These are phyloP conservation scores for Vidua macroura DNA, from an alignment of 2,113 vertebrate genomes.

Conservation along the genomic window DNA sequence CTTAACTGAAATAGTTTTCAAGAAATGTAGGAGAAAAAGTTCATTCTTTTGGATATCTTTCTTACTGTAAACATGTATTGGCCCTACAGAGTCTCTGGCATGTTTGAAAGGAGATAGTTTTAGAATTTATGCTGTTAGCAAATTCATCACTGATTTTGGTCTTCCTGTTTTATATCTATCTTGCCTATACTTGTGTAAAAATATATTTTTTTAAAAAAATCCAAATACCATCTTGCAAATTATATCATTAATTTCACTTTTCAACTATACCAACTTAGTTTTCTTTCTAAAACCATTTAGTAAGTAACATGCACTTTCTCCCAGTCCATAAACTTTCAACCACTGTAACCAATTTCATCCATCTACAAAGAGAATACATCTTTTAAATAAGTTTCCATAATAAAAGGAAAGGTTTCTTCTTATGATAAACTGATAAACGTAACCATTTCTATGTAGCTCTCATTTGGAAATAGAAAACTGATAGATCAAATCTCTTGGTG, in stretches of 20 bases:
- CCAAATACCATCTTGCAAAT: not conserved
- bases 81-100: not conserved
- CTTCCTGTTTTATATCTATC: not conserved
- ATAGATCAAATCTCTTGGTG: not conserved
- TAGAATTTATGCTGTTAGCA: not conserved
- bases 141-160: not conserved
- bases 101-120: not conserved
- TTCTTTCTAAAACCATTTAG: not conserved
- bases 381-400: not conserved
- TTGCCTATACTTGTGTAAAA: not conserved
- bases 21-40: not conserved
- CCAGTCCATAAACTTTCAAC: not conserved
- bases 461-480: not conserved
- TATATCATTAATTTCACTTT: not conserved
- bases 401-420: not conserved
- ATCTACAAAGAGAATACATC: not conserved
- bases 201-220: not conserved
- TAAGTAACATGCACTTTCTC: not conserved
- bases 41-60: not conserved
- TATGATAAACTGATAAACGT: not conserved
- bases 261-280: not conserved
- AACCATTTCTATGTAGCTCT: not conserved
- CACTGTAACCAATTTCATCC: fast-evolving
- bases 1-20: not conserved
- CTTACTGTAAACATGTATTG: not conserved